Evolutionary conservation across 2,113 vertebrate species (phyloP), one percentile per base, ranked within the genome.

Genomic region (Ploceus nigricollis): DNA sequence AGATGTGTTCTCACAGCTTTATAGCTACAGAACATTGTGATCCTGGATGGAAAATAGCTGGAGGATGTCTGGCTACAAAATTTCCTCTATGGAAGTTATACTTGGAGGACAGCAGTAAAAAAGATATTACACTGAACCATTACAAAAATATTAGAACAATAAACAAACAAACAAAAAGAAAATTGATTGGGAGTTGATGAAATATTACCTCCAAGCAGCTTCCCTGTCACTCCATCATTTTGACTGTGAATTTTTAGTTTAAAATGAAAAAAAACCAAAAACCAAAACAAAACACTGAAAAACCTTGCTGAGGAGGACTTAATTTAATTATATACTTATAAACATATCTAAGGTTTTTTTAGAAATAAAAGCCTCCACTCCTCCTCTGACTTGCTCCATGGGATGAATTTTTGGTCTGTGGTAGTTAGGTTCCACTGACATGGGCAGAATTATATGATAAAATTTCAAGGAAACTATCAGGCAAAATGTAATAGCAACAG

Each of bases 261-360:
- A 37, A 83, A 87, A 44, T 13, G 1, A 13, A 79, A 45, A 39
- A 15, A 37, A 13, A 2, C 2, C 7, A 10, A 35, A 18, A 51
- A 15, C 16, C 13, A 27, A 11, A 50, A 0, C 47, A 28, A 35
- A 15, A 30, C 51, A 35, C 21, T 0, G 7, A 66, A 15, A 75
- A 87, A 8, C 10, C 7, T 71, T 82, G 20, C 7, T 76, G 40
- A 64, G 9, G 14, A 39, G 3, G 14, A 68, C 7, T 31, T 24
- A 58, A 65, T 82, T 91, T 58, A 78, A 66, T 78, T 70, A 12
- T 24, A 33, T 37, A 17, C 39, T 66, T 37, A 44, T 22, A 70
- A 75, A 31, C 2, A 47, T 0, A 0, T 82, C 15, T 78, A 21
- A 7, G 2, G 0, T 28, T 44, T 47, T 71, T 57, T 89, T 28